Evolutionary conservation across 2,113 vertebrate species (phyloP).

Genomic region (Pterophyllum scalare): DNA sequence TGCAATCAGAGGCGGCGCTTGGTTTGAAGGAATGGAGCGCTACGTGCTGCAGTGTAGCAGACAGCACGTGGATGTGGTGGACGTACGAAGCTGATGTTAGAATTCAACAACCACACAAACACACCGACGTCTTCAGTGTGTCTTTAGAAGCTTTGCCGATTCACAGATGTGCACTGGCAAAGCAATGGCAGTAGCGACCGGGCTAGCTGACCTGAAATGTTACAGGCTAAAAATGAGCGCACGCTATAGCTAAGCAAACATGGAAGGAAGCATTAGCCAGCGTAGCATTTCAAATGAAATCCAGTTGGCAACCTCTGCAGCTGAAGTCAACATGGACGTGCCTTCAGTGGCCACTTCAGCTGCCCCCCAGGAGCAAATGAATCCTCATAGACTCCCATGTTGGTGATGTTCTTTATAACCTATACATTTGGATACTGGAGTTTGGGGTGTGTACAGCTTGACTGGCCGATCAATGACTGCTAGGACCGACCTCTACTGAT

Average conservation of each 20-base stretch:
- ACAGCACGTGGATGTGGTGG: neutral
- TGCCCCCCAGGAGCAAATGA: neutral
- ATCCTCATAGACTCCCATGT: neutral
- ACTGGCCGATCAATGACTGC: neutral
- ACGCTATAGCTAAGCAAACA: neutral
- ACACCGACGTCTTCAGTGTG: neutral
- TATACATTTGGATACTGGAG: neutral
- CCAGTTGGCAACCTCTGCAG: neutral
- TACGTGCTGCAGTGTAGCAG: neutral
- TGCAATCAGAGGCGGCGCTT: neutral
- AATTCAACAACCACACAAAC: neutral
- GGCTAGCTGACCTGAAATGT: no score
- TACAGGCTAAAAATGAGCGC: neutral
- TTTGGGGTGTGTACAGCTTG: neutral
- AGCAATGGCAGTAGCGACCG: neutral
- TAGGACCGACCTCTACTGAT: accelerated
- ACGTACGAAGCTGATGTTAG: neutral
- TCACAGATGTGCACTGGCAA: neutral
- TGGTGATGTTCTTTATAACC: neutral
- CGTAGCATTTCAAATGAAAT: neutral
- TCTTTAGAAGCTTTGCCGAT: neutral
- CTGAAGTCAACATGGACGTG: neutral
- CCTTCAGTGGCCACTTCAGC: neutral
- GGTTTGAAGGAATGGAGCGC: neutral
- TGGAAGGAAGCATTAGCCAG: neutral